These are phyloP conservation scores for Homarus gammarus DNA, from an alignment of 2,888 invertebrate genomes.

Conservation along the genomic window DNA sequence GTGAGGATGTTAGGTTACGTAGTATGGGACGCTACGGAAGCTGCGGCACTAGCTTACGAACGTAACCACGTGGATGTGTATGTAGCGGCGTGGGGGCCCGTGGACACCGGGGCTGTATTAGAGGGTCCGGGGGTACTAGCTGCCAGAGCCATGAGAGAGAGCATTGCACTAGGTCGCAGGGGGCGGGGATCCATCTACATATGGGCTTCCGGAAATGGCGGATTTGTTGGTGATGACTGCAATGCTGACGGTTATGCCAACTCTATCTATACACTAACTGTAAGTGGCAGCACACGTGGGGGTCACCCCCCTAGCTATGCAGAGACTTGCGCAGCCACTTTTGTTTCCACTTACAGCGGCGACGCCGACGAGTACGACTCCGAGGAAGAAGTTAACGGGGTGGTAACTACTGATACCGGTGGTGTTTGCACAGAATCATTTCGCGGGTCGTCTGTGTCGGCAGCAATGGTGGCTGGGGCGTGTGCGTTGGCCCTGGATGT, in stretches of 20 bases:
- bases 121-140: constrained; percentile 59
- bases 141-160: constrained; percentile 40
- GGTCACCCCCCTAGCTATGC: constrained; percentile 47
- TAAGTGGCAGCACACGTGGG: constrained; percentile 51
- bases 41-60: constrained; percentile 20
- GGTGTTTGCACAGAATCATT: constrained; percentile 56
- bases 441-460: constrained; percentile 62
- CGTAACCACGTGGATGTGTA: constrained; percentile 61
- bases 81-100: constrained; percentile 59
- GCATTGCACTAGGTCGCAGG: constrained; percentile 64
- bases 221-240: constrained; percentile 79
- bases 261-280: constrained; percentile 77
- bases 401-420: constrained; percentile 57
- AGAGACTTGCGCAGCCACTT: constrained; percentile 56
- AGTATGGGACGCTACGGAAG: constrained; percentile 50
- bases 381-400: constrained; percentile 45
- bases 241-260: constrained; percentile 80
- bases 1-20: constrained; percentile 51
- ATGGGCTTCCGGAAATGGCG: constrained; percentile 80
- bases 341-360: constrained; percentile 64
- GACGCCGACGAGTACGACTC: constrained; percentile 36
- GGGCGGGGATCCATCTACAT: constrained; percentile 79
- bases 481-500: constrained; percentile 51
- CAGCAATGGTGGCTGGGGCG: constrained; percentile 59
- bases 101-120: constrained; percentile 55